A percentile compares a stretch with the other conserved stretches of the same genome.
Evolutionary conservation across 2,888 invertebrate species (phyloP).

Genomic region (Caenorhabditis sp.): DNA sequence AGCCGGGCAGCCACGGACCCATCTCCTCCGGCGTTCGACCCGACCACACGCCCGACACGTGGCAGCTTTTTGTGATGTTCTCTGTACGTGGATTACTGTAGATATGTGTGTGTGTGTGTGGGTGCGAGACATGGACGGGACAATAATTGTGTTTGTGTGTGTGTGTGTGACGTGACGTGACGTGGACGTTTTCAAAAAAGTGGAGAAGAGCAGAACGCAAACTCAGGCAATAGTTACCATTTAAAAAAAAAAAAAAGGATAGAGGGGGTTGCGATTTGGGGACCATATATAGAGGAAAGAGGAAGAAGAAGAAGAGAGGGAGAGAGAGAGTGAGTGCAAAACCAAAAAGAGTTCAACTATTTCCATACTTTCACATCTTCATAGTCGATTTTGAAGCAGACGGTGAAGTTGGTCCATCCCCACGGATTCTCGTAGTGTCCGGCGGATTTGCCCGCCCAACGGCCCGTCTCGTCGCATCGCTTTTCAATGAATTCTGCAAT

Average conservation of each 20-base stretch:
- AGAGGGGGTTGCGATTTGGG: too few species aligned
- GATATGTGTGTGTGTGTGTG: constrained; percentile 15
- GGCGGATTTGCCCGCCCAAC: constrained; percentile 64
- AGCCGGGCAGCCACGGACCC: constrained; percentile 70
- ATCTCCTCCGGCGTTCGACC: constrained; percentile 67
- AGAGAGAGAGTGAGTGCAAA: constrained; percentile 28
- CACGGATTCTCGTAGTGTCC: constrained; percentile 69
- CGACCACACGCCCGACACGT: constrained; percentile 75
- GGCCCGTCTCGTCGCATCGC: constrained; percentile 65
- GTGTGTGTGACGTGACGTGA: constrained; percentile 22
- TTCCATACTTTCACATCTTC: constrained; percentile 69
- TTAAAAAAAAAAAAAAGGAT: too few species aligned
- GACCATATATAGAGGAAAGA: constrained; percentile 23
- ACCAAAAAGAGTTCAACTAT: background rate
- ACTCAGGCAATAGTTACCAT: too few species aligned
- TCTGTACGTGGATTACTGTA: constrained; percentile 48
- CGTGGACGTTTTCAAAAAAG: too few species aligned
- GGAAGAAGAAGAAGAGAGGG: constrained; percentile 18
- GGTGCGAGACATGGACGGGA: too few species aligned
- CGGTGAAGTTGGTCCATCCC: constrained; percentile 74
- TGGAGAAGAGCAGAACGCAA: too few species aligned
- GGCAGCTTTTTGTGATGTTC: constrained; percentile 76
- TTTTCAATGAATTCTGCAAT: constrained; percentile 60
- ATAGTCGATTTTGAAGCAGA: constrained; percentile 70
- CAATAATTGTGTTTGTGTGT: constrained; percentile 6